Conservation (phyloP, 2,113 vertebrate species). For the Thinocorus orbignyianus region DNA sequence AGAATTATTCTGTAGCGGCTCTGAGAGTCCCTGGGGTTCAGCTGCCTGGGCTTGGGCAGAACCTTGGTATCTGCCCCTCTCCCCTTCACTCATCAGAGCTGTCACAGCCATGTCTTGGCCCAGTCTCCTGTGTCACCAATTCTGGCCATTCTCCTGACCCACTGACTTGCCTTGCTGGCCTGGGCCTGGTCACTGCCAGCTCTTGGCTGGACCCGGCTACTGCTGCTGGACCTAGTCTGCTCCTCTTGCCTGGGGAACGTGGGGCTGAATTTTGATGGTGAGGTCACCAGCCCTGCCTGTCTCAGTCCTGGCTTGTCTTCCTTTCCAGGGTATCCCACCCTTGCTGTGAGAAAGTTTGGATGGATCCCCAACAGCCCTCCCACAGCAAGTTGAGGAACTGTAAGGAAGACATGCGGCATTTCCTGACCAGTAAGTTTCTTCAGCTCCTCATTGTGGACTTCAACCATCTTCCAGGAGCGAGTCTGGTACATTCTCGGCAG, state of each 20-base stretch:
- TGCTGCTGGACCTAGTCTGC: not conserved
- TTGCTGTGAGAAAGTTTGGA: too few relatives aligned
- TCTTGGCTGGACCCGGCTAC: not conserved
- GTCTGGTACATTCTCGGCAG: not conserved
- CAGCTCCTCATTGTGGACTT: not conserved
- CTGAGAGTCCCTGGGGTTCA: not conserved
- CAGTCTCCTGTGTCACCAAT: fast-evolving
- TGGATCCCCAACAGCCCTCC: not conserved
- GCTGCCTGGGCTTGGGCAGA: not conserved
- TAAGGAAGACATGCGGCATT: not conserved
- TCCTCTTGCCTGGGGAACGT: not conserved
- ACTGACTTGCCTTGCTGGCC: not conserved
- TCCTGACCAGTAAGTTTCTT: not conserved
- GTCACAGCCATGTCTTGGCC: not conserved
- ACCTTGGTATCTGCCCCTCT: not conserved
- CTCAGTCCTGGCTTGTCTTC: not conserved
- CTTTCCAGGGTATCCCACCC: not conserved
- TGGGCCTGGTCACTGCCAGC: not conserved
- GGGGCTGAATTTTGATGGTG: not conserved
- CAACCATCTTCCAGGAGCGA: not conserved
- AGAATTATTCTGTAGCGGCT: not conserved
- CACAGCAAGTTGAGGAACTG: fast-evolving
- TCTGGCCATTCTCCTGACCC: not conserved
- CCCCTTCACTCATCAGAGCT: not conserved
- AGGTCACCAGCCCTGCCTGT: not conserved